A percentile compares a stretch with the other conserved stretches of the same genome.
Conservation (phyloP, 2,113 vertebrate species). For the Thalassarche chlororhynchos region DNA sequence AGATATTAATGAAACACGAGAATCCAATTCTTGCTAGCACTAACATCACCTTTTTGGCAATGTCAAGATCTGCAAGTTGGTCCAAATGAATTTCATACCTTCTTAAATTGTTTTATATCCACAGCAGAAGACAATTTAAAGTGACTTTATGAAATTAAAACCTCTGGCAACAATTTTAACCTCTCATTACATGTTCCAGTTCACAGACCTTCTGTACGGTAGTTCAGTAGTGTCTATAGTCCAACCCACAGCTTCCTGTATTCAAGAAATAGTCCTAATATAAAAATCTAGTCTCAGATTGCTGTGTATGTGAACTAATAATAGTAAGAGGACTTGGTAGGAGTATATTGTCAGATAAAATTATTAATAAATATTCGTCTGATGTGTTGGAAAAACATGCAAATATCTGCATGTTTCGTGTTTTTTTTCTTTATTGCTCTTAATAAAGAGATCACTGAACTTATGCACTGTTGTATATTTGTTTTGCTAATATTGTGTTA, state of each 20-base stretch:
- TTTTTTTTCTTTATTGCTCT: neutral
- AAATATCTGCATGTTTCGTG: neutral
- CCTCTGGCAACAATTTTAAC: neutral
- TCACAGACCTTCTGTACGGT: neutral
- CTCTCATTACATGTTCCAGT: neutral
- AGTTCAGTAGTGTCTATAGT: neutral
- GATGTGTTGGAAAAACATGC: neutral
- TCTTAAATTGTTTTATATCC: neutral
- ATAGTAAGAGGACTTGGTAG: neutral
- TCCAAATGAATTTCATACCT: neutral
- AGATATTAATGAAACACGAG: neutral
- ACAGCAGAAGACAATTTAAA: neutral
- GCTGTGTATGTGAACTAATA: neutral
- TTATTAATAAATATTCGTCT: neutral
- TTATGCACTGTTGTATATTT: rapidly evolving
- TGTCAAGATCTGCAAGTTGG: neutral
- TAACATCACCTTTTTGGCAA: neutral
- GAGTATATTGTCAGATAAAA: neutral
- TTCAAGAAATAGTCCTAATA: neutral
- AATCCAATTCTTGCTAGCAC: neutral
- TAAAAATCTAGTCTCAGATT: neutral
- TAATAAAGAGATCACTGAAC: neutral
- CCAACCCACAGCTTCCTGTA: neutral
- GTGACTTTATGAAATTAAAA: constrained; percentile 8
- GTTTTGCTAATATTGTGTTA: neutral